A percentile compares a stretch with the other conserved stretches of the same genome.
Conservation (phyloP, 1,140 invertebrate genomes). For the Drosophila persimilis region DNA sequence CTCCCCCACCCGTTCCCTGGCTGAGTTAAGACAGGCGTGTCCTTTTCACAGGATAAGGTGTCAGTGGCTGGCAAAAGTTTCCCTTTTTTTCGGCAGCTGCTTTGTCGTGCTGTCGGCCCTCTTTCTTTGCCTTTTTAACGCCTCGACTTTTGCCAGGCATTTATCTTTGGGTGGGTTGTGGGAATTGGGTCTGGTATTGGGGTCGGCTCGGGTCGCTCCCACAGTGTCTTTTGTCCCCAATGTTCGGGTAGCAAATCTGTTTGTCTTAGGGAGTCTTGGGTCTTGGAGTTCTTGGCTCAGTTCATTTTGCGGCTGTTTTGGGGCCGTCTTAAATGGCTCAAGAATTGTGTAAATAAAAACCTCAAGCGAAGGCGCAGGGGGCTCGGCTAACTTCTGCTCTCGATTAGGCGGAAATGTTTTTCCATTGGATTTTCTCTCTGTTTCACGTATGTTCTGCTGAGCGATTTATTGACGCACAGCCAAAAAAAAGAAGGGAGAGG, state of each 20-base stretch:
- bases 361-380: slow-evolving; percentile 21
- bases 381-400: slow-evolving; percentile 8
- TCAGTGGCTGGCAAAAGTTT: slow-evolving; percentile 47
- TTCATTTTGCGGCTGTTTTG: slow-evolving; percentile 70
- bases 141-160: slow-evolving; percentile 21
- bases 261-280: slow-evolving; percentile 6
- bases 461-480: slow-evolving; percentile 34
- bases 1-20: too few relatives aligned
- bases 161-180: too few relatives aligned
- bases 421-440: slow-evolving; percentile 6
- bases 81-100: slow-evolving; percentile 8
- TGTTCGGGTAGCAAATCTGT: slow-evolving; percentile 21
- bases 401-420: slow-evolving; percentile 33
- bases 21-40: slow-evolving; percentile 28
- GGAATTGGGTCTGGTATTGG: too few relatives aligned
- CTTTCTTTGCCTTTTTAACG: slow-evolving; percentile 43
- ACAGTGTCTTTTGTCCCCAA: slow-evolving; percentile 26
- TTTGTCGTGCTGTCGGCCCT: background rate
- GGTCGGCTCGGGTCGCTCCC: background rate
- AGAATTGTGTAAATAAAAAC: slow-evolving; percentile 74
- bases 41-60: slow-evolving; percentile 50
- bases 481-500: slow-evolving; percentile 6
- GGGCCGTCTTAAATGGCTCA: slow-evolving; percentile 62
- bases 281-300: slow-evolving; percentile 37
- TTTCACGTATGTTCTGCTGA: slow-evolving; percentile 7